Evolutionary conservation across 1,140 invertebrate genomes (phyloP), one percentile per base, ranked within the genome.

Genomic region (Brachionus angularis): DNA sequence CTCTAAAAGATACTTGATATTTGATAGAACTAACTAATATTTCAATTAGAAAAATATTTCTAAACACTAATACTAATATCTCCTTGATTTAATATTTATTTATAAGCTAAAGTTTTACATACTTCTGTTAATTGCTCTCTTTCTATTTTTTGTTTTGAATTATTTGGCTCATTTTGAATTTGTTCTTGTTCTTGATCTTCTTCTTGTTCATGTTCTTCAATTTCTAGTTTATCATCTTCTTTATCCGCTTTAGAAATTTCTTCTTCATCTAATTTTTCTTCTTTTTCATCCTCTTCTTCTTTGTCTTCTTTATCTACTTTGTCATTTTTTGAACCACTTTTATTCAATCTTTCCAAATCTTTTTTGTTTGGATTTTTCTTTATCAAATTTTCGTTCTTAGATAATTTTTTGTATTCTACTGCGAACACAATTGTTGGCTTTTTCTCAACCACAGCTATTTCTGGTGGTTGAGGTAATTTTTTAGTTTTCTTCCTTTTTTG

Each of bases 371-470:
- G 7, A 44, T 34, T 14, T 67, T 67, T 46, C 33, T 67, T 31
- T 7, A 64, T 64, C 21, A 64, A 16, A 46, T 64, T 36, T 31
- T 64, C 61, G 29, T 64, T 47, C 34, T 55, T 55, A 14, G 21
- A 34, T n/a, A 55, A 33, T 34, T 33, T 31, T n/a, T 33, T 31
- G 39, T 58, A 58, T 23, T 58, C 53, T 23, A 58, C 36, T 4
- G 53, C 39, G 33, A 39, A 58, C 23, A 58, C 53, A 58, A 39
- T 23, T 58, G 36, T 58, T 33, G 53, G 53, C 14, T 58, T 58
- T 14, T 58, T 10, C 4, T 58, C 53, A 14, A 58, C 21, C 12
- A 58, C 34, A 27, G 33, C 39, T 12, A 58, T 14, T 7, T 5
- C 16, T 42, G n/a, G n/a, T n/a, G n/a, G n/a, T n/a, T 42, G 10